These are phyloP conservation scores for Elephas maximus DNA, from an alignment of 2,113 vertebrate genomes.

Conservation along the genomic window DNA sequence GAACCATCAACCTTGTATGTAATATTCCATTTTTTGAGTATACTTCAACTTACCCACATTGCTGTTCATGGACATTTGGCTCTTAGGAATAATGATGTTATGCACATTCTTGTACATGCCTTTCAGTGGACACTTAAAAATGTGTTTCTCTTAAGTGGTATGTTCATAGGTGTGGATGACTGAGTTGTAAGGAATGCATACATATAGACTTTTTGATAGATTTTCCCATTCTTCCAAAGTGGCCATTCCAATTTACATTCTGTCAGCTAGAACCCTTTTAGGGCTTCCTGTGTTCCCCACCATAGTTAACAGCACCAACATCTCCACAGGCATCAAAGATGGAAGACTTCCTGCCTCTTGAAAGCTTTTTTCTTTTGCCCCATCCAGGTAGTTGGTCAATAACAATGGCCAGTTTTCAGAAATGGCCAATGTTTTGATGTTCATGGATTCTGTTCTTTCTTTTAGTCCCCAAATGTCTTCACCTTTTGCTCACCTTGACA, in stretches of 20 bases:
- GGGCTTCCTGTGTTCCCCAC: neutral
- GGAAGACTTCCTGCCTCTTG: neutral
- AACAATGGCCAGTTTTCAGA: constrained; percentile 5
- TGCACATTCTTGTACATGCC: neutral
- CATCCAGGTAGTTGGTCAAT: neutral
- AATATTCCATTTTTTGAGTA: neutral
- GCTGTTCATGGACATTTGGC: neutral
- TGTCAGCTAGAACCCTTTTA: neutral
- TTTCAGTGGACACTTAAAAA: neutral
- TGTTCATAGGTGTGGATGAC: neutral
- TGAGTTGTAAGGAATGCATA: neutral
- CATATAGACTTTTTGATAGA: neutral
- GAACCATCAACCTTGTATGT: no score
- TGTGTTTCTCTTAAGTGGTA: neutral
- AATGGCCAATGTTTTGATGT: neutral
- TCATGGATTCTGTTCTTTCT: neutral
- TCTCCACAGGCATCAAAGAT: neutral
- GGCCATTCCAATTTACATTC: neutral
- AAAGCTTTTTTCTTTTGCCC: neutral
- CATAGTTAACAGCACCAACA: rapidly evolving
- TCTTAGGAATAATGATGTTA: neutral
- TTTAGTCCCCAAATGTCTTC: neutral
- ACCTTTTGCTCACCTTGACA: neutral
- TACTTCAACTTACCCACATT: neutral
- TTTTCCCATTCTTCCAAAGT: neutral